Evolutionary conservation across 2,797 vertebrate genomes (phyloP), one percentile per base, ranked within the genome.

Genomic region (Poecile montanus): DNA sequence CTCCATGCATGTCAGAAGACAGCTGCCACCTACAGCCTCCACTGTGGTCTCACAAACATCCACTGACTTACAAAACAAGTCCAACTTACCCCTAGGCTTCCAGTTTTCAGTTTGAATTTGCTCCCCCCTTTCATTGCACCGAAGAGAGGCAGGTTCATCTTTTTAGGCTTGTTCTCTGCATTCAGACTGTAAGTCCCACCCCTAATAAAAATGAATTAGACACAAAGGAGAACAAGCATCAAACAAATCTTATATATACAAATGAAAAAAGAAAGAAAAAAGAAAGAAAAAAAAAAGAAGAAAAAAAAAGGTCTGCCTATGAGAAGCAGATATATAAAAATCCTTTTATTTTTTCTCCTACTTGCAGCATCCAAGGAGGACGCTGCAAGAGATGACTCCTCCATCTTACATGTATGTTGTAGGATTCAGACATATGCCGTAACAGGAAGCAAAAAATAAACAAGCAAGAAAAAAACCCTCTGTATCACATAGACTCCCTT

Each of bases 71-170:
- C 40, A 54, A 54, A 17, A 18, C 0, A 2, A 63, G 50, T 71
- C 34, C n/a, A 85, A 97, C 98, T 98, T 96, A 99, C 99, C 98
- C 99, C 99, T 4, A 99, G 98, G 82, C 98, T 99, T 71, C 99
- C 99, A 6, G 99, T 99, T 98, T 99, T 99, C 95, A 99, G 98
- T 97, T 98, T 99, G 97, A 99, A 99, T 97, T 99, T 99, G 96
- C 98, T 98, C 60, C 99, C 99, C 68, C 99, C 99, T 97, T 99
- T 99, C 99, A 99, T 99, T 79, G 99, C 99, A 91, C 99, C 99
- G 82, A 99, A 99, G 87, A 99, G 95, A 12, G 99, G 99, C 74
- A 99, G 97, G 11, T 96, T 87, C 60, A 97, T 95, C 96, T 99
- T 99, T 94, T 99, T 99, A 20, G 98, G 94, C 94, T 99, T 99